A percentile compares a stretch with the other conserved stretches of the same genome.
phyloP scores from a whole-genome alignment of 2,888 invertebrate genomes.

The Schizaphis graminum region DNA sequence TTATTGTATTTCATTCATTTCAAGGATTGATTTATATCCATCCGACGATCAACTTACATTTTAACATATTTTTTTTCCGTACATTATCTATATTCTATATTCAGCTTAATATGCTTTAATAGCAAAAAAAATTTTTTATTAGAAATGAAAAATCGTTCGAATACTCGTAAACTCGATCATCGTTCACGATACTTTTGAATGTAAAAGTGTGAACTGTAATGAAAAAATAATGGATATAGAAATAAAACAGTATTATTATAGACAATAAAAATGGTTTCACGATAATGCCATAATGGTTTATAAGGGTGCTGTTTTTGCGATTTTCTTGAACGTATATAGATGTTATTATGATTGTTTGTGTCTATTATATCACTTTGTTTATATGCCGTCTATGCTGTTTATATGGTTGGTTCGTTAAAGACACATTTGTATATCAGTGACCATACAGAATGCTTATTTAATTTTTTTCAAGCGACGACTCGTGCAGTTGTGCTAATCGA shows the following conservation, averaged over 20 bases:
- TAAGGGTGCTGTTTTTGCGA: neutral
- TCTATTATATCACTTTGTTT: neutral
- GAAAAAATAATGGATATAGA: neutral
- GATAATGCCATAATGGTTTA: neutral
- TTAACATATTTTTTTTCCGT: neutral
- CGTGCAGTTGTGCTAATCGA: neutral
- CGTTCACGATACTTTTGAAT: neutral
- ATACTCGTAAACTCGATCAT: neutral
- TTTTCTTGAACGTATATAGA: neutral
- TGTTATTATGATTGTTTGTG: neutral
- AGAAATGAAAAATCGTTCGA: neutral
- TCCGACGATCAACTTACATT: neutral
- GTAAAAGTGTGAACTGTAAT: neutral
- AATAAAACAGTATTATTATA: neutral
- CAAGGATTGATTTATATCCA: neutral
- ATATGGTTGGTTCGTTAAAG: neutral
- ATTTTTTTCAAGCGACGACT: neutral
- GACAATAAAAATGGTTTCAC: too few species aligned
- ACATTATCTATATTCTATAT: neutral
- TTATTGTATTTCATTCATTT: neutral
- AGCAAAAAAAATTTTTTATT: neutral
- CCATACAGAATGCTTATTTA: neutral
- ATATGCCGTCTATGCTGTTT: neutral
- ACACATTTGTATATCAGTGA: neutral
- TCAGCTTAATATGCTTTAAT: neutral